Percentiles rank a stretch among this genome's conserved stretches.
Conservation (phyloP, 2,797 vertebrate genomes). For the Melanotaenia nigrans region DNA sequence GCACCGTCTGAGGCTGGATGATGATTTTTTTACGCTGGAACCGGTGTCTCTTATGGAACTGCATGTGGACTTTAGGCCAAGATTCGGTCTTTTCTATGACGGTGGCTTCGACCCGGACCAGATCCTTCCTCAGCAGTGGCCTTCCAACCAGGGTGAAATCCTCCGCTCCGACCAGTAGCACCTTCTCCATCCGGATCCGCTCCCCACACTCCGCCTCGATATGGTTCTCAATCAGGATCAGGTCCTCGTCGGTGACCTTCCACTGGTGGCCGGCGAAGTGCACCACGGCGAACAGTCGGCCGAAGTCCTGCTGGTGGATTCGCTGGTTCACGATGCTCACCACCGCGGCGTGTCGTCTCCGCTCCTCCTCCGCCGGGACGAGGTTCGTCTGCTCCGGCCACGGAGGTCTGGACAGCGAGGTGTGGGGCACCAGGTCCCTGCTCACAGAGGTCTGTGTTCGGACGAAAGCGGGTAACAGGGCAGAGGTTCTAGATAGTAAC, state of each 20-base stretch:
- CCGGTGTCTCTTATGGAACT: constrained; percentile 86
- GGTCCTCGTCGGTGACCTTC: constrained; percentile 92
- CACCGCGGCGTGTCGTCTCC: constrained; percentile 76
- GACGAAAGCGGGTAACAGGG: background rate
- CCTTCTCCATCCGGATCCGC: constrained; percentile 92
- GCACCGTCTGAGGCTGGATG: constrained; percentile 86
- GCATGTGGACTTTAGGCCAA: constrained; percentile 89
- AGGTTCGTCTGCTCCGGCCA: constrained; percentile 83
- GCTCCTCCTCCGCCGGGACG: constrained; percentile 78
- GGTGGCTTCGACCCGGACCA: constrained; percentile 91
- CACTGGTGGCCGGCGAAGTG: constrained; percentile 94
- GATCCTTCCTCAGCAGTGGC: constrained; percentile 87
- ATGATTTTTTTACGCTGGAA: constrained; percentile 84
- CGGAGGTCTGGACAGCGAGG: constrained; percentile 88
- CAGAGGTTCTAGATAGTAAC: background rate
- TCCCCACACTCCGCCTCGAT: constrained; percentile 90
- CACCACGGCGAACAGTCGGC: constrained; percentile 92
- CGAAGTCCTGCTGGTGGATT: constrained; percentile 77
- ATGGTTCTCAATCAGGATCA: constrained; percentile 89
- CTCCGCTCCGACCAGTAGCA: constrained; percentile 79
- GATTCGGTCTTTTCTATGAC: constrained; percentile 94
- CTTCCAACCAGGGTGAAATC: constrained; percentile 91
- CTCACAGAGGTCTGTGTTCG: constrained; percentile 49
- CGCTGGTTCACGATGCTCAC: constrained; percentile 85
- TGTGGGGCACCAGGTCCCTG: constrained; percentile 77